Percentiles rank a stretch among this genome's conserved stretches.
phyloP scores from a whole-genome alignment of 2,888 invertebrate genomes.

The Tillus elongatus region DNA sequence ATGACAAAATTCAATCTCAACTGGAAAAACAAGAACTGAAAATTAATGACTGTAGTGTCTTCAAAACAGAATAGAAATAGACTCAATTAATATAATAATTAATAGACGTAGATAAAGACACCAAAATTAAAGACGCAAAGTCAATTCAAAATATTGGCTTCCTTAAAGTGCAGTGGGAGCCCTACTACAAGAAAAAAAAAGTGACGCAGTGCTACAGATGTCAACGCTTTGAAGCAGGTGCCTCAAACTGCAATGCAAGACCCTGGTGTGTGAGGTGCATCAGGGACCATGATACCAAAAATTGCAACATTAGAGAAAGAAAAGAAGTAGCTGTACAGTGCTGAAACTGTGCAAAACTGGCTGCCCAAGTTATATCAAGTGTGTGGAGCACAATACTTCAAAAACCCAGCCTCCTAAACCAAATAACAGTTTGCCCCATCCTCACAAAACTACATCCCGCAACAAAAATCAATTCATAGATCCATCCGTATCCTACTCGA shows the following conservation, averaged over 20 bases:
- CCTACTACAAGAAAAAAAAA: constrained; percentile 11
- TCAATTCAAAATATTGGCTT: constrained; percentile 8
- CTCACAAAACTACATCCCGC: too few species aligned
- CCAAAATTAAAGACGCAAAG: too few species aligned
- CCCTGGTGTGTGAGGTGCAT: constrained; percentile 8
- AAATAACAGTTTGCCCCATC: too few species aligned
- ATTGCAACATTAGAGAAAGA: constrained; percentile 6
- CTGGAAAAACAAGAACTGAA: too few species aligned
- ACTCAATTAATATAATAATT: constrained; percentile 4
- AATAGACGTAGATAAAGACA: neutral
- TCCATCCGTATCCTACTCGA: too few species aligned
- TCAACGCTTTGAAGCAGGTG: constrained; percentile 40
- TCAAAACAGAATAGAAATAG: neutral
- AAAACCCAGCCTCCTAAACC: too few species aligned
- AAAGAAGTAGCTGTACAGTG: constrained; percentile 30
- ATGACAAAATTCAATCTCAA: too few species aligned
- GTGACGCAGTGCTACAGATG: too few species aligned
- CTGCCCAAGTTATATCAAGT: constrained; percentile 19
- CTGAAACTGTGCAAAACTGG: constrained; percentile 37
- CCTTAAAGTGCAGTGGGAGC: constrained; percentile 9
- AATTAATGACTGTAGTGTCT: neutral
- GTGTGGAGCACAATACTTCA: too few species aligned
- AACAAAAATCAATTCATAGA: too few species aligned
- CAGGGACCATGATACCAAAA: neutral
- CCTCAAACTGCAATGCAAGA: constrained; percentile 6